Conservation (phyloP, 2,888 invertebrate species). For the Acanthosepion pharaonis region DNA sequence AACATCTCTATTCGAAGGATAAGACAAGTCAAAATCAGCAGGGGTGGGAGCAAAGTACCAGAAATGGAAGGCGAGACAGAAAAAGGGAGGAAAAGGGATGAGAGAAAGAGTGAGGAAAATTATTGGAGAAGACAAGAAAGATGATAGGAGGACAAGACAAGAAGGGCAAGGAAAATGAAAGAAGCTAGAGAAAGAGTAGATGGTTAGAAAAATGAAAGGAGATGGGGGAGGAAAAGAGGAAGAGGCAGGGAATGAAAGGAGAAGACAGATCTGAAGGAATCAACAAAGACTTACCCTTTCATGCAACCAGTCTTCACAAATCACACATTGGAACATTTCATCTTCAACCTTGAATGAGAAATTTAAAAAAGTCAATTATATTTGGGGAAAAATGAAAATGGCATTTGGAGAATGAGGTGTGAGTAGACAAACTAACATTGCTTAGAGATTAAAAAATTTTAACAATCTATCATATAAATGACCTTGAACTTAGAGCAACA, state of each 20-base stretch:
- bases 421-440: too few relatives aligned
- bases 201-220: neutral
- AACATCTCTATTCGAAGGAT: too few relatives aligned
- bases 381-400: too few relatives aligned
- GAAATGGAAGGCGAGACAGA: neutral
- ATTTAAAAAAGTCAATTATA: neutral
- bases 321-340: conserved; percentile 95
- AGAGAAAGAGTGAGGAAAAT: neutral
- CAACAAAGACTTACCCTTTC: conserved; percentile 77
- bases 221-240: neutral
- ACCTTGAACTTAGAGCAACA: too few relatives aligned
- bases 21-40: neutral
- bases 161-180: neutral
- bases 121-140: neutral
- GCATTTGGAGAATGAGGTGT: too few relatives aligned
- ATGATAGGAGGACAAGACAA: neutral
- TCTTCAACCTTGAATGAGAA: conserved; percentile 79
- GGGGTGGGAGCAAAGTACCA: neutral
- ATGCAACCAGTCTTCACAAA: conserved; percentile 99
- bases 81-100: neutral
- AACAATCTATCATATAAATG: too few relatives aligned
- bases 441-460: too few relatives aligned
- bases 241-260: neutral
- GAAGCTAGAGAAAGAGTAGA: neutral
- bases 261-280: neutral